A percentile compares a stretch with the other conserved stretches of the same genome.
Evolutionary conservation across 1,140 invertebrate genomes (phyloP).

Genomic region (Batillaria attramentaria): DNA sequence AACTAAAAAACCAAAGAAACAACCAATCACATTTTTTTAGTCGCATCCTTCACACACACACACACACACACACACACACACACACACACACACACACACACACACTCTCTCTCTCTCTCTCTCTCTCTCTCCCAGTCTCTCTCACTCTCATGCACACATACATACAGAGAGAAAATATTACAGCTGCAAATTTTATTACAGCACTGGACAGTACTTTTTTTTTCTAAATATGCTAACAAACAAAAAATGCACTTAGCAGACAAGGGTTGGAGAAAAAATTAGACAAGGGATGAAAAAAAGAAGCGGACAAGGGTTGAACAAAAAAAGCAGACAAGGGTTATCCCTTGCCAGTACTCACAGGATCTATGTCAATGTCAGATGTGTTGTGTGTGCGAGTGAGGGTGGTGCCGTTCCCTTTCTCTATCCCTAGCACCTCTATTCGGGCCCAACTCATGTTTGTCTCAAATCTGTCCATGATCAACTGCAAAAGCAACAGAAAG

Average conservation of each 20-base stretch:
- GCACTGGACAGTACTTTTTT: too few species aligned
- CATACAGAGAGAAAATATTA: too few species aligned
- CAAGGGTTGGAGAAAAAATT: too few species aligned
- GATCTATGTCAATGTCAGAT: constrained; percentile 70
- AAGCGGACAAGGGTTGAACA: too few species aligned
- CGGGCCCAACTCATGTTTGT: constrained; percentile 80
- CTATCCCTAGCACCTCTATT: constrained; percentile 81
- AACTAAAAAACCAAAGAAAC: neutral
- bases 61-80: neutral
- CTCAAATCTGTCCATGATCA: constrained; percentile 78
- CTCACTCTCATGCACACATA: too few species aligned
- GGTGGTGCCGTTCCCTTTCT: constrained; percentile 76
- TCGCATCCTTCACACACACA: too few species aligned
- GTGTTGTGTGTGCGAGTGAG: constrained; percentile 73
- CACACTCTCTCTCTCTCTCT: neutral
- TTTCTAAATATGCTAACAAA: too few species aligned
- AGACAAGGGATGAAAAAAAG: too few species aligned
- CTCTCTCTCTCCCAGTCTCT: too few species aligned
- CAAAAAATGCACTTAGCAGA: too few species aligned
- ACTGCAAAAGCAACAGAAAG: constrained; percentile 61
- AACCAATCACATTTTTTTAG: neutral
- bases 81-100: neutral
- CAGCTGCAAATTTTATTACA: too few species aligned
- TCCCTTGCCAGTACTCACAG: constrained; percentile 56
- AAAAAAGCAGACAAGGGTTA: too few species aligned